A percentile compares a stretch with the other conserved stretches of the same genome.
phyloP scores from a whole-genome alignment of 2,888 invertebrate species.

The Phytoseiulus persimilis region DNA sequence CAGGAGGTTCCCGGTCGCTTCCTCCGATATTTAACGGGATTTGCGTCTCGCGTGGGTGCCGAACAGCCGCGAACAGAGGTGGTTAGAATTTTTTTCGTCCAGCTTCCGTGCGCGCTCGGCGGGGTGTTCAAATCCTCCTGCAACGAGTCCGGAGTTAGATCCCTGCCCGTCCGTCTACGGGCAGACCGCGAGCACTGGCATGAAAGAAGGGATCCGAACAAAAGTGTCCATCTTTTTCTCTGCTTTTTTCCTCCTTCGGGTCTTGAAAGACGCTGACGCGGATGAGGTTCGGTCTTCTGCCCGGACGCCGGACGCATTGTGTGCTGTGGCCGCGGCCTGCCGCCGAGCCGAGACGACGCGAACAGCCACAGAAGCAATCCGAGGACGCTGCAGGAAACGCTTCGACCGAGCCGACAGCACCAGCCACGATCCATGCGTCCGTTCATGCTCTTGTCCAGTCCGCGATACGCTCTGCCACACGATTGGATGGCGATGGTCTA shows the following conservation, averaged over 20 bases:
- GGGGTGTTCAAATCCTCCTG: background rate
- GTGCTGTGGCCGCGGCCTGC: background rate
- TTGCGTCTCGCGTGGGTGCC: background rate
- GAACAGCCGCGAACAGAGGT: background rate
- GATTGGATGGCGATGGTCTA: background rate
- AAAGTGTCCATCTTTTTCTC: background rate
- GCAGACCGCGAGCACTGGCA: background rate
- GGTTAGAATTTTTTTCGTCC: background rate
- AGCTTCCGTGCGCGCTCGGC: background rate
- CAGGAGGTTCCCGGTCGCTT: background rate
- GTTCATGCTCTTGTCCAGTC: background rate
- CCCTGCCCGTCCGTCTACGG: background rate
- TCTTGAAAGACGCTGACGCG: background rate
- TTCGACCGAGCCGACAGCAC: background rate
- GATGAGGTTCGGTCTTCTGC: background rate
- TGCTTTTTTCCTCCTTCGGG: background rate
- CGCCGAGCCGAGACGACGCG: background rate
- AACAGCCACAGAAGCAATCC: background rate
- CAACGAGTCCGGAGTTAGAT: background rate
- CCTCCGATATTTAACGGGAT: background rate
- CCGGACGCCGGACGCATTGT: background rate
- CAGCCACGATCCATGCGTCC: background rate
- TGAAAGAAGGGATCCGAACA: background rate
- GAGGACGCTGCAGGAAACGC: background rate
- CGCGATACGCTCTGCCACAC: background rate